A percentile compares a stretch with the other conserved stretches of the same genome.
phyloP scores from a whole-genome alignment of 2,113 vertebrate species.

The Andinoacara biseriatus region DNA sequence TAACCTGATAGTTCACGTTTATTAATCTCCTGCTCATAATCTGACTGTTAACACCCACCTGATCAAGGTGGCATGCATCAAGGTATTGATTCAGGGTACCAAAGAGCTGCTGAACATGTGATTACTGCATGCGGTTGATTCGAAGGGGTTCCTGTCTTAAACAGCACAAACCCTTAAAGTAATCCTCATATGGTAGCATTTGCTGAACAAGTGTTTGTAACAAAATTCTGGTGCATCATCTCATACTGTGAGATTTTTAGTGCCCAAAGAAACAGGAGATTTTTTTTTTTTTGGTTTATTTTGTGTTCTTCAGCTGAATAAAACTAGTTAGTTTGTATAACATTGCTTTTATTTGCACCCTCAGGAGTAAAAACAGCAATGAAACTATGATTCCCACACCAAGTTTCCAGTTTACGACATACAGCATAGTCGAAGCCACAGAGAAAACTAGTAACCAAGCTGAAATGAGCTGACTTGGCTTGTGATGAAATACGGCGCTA shows the following conservation, averaged over 20 bases:
- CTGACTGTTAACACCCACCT: background rate
- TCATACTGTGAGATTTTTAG: background rate
- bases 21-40: background rate
- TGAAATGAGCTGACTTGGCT: too few relatives aligned
- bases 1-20: background rate
- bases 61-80: background rate
- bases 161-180: background rate
- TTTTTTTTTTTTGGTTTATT: too few relatives aligned
- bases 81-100: background rate
- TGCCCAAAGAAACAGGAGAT: background rate
- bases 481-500: too few relatives aligned
- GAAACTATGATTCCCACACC: too few relatives aligned
- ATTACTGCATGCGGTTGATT: background rate
- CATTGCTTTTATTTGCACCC: background rate
- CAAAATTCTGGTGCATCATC: background rate
- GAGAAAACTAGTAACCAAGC: too few relatives aligned
- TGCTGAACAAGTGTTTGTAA: background rate
- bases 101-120: background rate
- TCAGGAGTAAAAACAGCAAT: background rate
- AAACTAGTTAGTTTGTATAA: background rate
- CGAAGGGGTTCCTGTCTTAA: background rate
- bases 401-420: too few relatives aligned
- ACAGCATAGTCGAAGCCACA: too few relatives aligned
- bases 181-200: background rate
- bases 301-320: background rate